Percentiles rank a stretch among this genome's conserved stretches.
Conservation (phyloP, 2,113 vertebrate genomes). For the Aegotheles bennettii region DNA sequence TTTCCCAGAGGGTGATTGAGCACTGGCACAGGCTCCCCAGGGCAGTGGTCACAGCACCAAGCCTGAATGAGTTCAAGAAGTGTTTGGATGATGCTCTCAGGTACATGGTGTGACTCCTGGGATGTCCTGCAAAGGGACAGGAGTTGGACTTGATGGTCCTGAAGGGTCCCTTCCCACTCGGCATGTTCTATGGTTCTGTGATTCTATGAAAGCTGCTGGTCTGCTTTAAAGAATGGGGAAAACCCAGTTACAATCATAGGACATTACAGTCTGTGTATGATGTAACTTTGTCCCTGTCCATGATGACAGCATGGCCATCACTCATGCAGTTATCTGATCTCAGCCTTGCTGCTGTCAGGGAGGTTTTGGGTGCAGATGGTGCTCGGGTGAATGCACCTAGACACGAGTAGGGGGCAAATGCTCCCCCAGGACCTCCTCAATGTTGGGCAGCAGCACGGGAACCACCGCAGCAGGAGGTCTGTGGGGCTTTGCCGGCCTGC, state of each 20-base stretch:
- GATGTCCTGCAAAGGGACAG: too few relatives aligned
- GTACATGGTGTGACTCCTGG: too few relatives aligned
- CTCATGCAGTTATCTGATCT: neutral
- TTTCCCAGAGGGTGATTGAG: too few relatives aligned
- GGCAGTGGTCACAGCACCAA: too few relatives aligned
- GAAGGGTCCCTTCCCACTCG: too few relatives aligned
- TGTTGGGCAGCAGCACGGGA: rapidly evolving
- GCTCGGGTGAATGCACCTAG: neutral
- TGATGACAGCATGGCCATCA: neutral
- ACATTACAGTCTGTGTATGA: conserved; percentile 3
- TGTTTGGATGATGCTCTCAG: too few relatives aligned
- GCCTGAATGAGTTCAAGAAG: too few relatives aligned
- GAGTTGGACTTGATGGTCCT: too few relatives aligned
- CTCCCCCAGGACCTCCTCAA: neutral
- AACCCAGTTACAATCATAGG: neutral
- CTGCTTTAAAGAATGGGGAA: neutral
- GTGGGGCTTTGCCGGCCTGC: neutral
- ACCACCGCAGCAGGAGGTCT: neutral
- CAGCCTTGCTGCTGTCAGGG: neutral
- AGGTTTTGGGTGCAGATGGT: neutral
- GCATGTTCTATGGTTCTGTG: too few relatives aligned
- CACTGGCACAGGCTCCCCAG: too few relatives aligned
- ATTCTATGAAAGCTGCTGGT: too few relatives aligned
- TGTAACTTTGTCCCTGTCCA: neutral
- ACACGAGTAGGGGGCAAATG: neutral